Evolutionary conservation across 2,113 vertebrate species (phyloP).

Genomic region (mouse (Mus musculus)): DNA sequence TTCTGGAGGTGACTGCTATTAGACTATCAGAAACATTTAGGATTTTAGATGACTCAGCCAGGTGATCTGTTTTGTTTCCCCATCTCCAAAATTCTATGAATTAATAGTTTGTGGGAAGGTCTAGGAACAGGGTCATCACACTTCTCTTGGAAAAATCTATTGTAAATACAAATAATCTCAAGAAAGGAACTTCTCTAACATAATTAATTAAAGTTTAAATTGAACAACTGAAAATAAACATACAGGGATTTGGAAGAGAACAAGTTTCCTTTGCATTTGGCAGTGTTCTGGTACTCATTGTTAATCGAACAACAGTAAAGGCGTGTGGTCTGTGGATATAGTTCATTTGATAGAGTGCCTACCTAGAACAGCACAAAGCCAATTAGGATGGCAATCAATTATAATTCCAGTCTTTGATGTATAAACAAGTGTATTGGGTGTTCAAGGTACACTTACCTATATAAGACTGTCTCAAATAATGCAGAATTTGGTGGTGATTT

Average conservation of each 20-base stretch:
- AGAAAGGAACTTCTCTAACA: conserved; percentile 36
- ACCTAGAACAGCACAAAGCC: background rate
- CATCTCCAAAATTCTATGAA: conserved; percentile 47
- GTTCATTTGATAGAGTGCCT: background rate
- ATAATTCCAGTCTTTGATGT: background rate
- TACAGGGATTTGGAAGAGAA: conserved; percentile 31
- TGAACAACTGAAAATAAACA: background rate
- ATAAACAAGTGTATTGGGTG: background rate
- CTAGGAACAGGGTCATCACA: conserved; percentile 5
- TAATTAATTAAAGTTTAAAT: background rate
- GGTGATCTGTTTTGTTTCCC: background rate
- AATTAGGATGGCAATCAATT: no score
- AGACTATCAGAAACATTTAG: conserved; percentile 38
- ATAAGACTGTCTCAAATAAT: background rate
- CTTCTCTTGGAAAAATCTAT: conserved; percentile 68
- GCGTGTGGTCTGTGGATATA: background rate
- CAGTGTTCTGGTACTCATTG: background rate
- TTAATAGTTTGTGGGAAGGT: conserved; percentile 50
- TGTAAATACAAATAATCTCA: conserved; percentile 49
- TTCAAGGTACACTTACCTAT: background rate
- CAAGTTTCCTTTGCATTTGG: background rate
- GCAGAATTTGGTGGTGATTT: background rate
- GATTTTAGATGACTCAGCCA: conserved; percentile 55
- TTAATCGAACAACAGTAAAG: background rate
- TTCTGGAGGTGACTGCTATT: background rate